Evolutionary conservation across 2,113 vertebrate genomes (phyloP).

Genomic region (Setophaga coronata): DNA sequence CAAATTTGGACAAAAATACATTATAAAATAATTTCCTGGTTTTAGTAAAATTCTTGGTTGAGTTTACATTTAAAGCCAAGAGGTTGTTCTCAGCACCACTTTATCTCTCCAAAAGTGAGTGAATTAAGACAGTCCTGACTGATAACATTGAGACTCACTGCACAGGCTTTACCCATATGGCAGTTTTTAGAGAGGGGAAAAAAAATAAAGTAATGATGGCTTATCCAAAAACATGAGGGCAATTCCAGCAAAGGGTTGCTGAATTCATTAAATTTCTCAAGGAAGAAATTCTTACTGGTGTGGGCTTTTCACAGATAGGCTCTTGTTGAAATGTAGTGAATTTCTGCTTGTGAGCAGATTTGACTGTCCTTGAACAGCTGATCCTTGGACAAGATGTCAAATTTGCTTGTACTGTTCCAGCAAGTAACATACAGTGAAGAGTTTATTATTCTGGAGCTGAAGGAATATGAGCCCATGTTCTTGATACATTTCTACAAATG

Average conservation of each 20-base stretch:
- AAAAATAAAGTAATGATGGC: background rate
- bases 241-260: background rate
- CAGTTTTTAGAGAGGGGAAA: background rate
- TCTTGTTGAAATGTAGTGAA: background rate
- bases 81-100: background rate
- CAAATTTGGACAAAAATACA: background rate
- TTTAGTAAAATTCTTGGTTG: background rate
- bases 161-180: background rate
- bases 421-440: background rate
- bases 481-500: background rate
- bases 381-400: background rate
- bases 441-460: background rate
- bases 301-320: background rate
- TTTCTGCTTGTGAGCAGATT: background rate
- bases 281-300: background rate
- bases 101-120: background rate
- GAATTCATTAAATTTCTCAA: background rate
- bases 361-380: background rate
- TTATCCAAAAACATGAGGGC: background rate
- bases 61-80: slow-evolving; percentile 1
- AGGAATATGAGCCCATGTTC: background rate
- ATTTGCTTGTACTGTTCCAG: background rate
- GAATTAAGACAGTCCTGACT: slow-evolving; percentile 9
- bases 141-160: background rate
- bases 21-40: background rate